A percentile compares a stretch with the other conserved stretches of the same genome.
Evolutionary conservation across 1,140 invertebrate species (phyloP).

Genomic region (Leptonema lineaticorne): DNA sequence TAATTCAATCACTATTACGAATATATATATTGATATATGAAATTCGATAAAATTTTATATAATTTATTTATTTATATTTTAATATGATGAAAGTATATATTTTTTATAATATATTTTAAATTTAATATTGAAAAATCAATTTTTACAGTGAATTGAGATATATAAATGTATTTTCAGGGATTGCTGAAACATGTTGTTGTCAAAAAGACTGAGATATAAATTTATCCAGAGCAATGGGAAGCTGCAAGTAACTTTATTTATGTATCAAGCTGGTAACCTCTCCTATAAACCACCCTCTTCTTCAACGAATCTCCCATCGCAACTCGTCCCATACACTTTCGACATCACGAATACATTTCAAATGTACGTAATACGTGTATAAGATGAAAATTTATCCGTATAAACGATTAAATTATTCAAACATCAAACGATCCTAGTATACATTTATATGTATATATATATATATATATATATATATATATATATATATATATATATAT

Average conservation of each 20-base stretch:
- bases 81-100: background rate
- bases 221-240: constrained; percentile 37
- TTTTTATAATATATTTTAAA: background rate
- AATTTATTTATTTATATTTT: no score
- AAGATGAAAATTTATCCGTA: background rate
- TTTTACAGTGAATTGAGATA: no score
- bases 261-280: constrained; percentile 34
- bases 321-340: background rate
- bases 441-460: background rate
- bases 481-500: no score
- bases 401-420: background rate
- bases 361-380: background rate
- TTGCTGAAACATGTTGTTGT: constrained; percentile 18
- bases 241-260: constrained; percentile 43
- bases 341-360: background rate
- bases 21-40: no score
- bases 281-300: constrained; percentile 26
- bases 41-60: no score
- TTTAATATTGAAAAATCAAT: no score
- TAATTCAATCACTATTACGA: no score
- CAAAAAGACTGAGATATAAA: constrained; percentile 38
- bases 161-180: background rate
- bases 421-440: background rate
- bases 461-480: background rate
- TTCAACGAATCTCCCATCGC: background rate